Conservation (phyloP, 2,888 invertebrate species). For the Thelaira solivaga region DNA sequence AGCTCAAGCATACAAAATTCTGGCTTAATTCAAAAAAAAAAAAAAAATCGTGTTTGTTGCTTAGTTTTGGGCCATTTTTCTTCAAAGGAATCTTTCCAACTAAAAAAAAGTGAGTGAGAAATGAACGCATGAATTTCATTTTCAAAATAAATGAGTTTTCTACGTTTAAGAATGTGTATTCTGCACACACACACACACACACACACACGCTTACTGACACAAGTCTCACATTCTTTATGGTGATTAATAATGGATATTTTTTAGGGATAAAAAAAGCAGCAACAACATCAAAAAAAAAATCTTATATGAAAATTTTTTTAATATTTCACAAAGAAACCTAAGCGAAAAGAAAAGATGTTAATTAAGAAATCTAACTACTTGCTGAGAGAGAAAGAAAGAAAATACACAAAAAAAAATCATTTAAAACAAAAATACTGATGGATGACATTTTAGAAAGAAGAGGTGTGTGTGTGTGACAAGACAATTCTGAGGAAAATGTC, state of each 20-base stretch:
- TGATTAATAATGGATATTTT: slow-evolving; percentile 36
- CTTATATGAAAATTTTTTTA: background rate
- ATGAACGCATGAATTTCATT: slow-evolving; percentile 53
- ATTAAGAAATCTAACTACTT: slow-evolving; percentile 19
- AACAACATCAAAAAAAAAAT: background rate
- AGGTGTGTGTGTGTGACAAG: too few relatives aligned
- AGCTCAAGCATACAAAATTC: slow-evolving; percentile 24
- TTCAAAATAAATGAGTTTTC: slow-evolving; percentile 56
- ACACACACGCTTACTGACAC: background rate
- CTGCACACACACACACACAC: background rate
- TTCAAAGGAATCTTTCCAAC: slow-evolving; percentile 29
- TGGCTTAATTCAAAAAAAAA: slow-evolving; percentile 40
- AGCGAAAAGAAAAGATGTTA: slow-evolving; percentile 1
- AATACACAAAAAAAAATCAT: too few relatives aligned
- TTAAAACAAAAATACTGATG: too few relatives aligned
- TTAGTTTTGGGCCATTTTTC: slow-evolving; percentile 44
- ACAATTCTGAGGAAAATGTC: too few relatives aligned
- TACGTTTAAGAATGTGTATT: slow-evolving; percentile 43
- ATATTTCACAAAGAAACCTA: background rate
- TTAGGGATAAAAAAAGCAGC: background rate
- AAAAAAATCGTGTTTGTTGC: slow-evolving; percentile 36
- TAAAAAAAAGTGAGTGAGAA: slow-evolving; percentile 34
- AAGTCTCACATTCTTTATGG: background rate
- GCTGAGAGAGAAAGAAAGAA: too few relatives aligned
- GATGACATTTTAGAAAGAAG: too few relatives aligned